phyloP scores from a whole-genome alignment of 1,140 invertebrate genomes.

The Drosophila fuyamai region DNA sequence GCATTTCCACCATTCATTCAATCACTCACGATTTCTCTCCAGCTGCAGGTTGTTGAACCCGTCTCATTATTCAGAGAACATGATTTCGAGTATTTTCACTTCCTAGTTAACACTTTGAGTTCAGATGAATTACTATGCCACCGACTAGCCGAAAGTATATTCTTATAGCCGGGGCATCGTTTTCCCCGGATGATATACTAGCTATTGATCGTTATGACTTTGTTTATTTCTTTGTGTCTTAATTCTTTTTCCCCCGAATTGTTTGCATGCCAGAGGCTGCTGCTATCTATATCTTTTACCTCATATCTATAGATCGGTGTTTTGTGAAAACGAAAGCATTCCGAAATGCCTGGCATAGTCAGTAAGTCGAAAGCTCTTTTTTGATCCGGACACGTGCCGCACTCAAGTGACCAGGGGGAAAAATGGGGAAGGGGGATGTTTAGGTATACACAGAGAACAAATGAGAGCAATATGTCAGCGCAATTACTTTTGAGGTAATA shows the following conservation, averaged over 20 bases:
- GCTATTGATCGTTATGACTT: conserved; percentile 39
- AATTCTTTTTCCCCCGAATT: conserved; percentile 17
- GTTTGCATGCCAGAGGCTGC: conserved; percentile 28
- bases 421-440: background rate
- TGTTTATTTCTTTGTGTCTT: conserved; percentile 31
- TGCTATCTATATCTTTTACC: conserved; percentile 21
- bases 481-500: background rate
- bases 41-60: conserved; percentile 32
- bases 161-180: conserved; percentile 18
- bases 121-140: conserved; percentile 22
- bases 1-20: background rate
- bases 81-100: conserved; percentile 13
- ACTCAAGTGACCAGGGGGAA: conserved; percentile 31
- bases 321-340: conserved; percentile 40
- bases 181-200: conserved; percentile 38
- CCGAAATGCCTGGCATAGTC: conserved; percentile 19
- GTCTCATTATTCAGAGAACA: conserved; percentile 1
- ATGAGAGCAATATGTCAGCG: background rate
- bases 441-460: conserved; percentile 17
- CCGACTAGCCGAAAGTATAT: background rate
- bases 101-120: conserved; percentile 34
- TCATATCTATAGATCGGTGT: conserved; percentile 38
- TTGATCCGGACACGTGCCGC: conserved; percentile 40
- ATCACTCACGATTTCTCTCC: conserved; percentile 33
- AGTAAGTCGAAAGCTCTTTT: conserved; percentile 35